Percentiles rank a stretch among this genome's conserved stretches.
phyloP scores from a whole-genome alignment of 1,140 invertebrate genomes.

The Aphis craccivora region DNA sequence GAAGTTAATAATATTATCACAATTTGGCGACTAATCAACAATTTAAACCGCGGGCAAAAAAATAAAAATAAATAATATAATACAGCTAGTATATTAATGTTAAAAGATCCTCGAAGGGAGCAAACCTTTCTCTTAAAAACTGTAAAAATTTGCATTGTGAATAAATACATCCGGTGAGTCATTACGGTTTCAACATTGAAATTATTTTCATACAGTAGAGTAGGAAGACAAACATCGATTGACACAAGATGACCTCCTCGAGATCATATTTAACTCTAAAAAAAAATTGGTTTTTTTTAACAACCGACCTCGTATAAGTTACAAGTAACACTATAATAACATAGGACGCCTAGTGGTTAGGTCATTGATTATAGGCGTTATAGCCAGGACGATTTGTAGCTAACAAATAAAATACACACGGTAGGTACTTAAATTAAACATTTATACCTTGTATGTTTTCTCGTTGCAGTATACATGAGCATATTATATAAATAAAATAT shows the following conservation, averaged over 20 bases:
- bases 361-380: not conserved
- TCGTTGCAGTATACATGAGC: not conserved
- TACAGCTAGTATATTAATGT: not conserved
- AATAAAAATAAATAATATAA: not conserved
- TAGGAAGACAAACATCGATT: conserved; percentile 39
- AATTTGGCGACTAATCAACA: not conserved
- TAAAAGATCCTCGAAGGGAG: not conserved
- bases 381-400: not conserved
- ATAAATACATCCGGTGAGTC: conserved; percentile 45
- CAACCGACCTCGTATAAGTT: conserved; percentile 30
- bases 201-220: not conserved
- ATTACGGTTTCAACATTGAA: conserved; percentile 40
- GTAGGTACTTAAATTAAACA: not conserved
- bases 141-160: not conserved
- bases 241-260: conserved; percentile 41
- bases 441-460: not conserved
- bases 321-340: not conserved
- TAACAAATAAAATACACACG: not conserved
- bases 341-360: not conserved
- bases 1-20: not conserved
- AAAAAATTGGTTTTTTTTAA: conserved; percentile 18
- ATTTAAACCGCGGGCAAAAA: not conserved
- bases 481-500: not conserved
- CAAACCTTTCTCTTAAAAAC: conserved; percentile 27
- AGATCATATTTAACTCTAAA: not conserved